phyloP scores from a whole-genome alignment of 2,888 invertebrate species.

The Amblyteles armatorius region DNA sequence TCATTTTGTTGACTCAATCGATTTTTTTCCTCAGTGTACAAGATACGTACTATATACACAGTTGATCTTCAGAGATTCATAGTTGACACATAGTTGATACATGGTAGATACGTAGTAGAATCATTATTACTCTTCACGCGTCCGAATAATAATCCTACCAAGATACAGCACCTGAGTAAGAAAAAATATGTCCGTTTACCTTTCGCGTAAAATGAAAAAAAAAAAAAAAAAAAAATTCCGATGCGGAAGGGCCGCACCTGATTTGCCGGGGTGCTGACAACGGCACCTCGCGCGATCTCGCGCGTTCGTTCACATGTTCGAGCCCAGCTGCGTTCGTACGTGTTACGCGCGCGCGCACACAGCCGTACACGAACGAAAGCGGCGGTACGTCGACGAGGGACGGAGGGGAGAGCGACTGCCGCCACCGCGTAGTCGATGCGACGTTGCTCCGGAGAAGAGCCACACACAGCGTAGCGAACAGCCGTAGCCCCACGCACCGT shows the following conservation, averaged over 20 bases:
- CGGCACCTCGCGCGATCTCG: constrained; percentile 58
- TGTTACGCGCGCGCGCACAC: constrained; percentile 2
- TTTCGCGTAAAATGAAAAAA: neutral
- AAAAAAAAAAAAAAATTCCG: constrained; percentile 49
- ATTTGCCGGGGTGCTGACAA: constrained; percentile 65
- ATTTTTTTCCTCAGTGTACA: too few relatives aligned
- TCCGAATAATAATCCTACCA: constrained; percentile 15
- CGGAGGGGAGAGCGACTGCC: constrained; percentile 30
- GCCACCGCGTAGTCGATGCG: constrained; percentile 67
- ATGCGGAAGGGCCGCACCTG: constrained; percentile 70
- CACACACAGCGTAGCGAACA: constrained; percentile 43
- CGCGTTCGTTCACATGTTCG: constrained; percentile 22
- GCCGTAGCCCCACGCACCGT: constrained; percentile 64
- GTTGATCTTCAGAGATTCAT: too few relatives aligned
- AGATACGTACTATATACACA: too few relatives aligned
- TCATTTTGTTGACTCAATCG: too few relatives aligned
- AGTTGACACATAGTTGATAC: too few relatives aligned
- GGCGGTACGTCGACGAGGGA: constrained; percentile 27
- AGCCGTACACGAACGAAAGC: constrained; percentile 25
- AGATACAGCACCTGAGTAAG: neutral
- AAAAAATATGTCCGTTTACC: neutral
- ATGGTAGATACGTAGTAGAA: neutral
- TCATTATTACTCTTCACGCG: neutral
- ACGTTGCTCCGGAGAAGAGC: constrained; percentile 67
- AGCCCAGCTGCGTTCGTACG: constrained; percentile 38